Percentiles rank a stretch among this genome's conserved stretches.
phyloP scores from a whole-genome alignment of 2,888 invertebrate genomes.

The Ophion obscuratus region DNA sequence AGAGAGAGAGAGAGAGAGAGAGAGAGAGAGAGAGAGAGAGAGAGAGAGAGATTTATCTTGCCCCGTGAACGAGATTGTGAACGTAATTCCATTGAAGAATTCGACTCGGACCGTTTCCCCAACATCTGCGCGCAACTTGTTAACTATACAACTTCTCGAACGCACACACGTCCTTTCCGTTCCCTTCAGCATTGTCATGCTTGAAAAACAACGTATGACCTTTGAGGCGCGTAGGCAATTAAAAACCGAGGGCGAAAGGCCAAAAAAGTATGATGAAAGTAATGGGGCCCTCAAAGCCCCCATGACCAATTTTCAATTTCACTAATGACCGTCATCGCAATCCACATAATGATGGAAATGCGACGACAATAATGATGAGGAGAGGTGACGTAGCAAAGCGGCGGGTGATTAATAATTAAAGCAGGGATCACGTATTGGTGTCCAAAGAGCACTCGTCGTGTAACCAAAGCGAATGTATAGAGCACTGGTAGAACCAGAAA shows the following conservation, averaged over 20 bases:
- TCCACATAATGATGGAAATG: no score
- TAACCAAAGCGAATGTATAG: conserved; percentile 33
- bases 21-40: neutral
- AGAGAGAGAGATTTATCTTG: neutral
- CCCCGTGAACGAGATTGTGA: conserved; percentile 68
- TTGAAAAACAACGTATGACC: neutral
- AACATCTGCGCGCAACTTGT: conserved; percentile 60
- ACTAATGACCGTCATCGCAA: neutral
- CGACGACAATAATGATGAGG: conserved; percentile 8
- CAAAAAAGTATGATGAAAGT: neutral
- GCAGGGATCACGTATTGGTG: conserved; percentile 21
- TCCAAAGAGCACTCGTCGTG: conserved; percentile 24
- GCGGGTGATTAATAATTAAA: conserved; percentile 15
- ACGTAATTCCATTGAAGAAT: conserved; percentile 77
- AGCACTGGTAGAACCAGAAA: conserved; percentile 25
- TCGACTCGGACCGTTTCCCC: conserved; percentile 58
- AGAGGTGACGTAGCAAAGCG: neutral
- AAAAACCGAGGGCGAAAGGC: neutral
- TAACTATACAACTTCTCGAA: conserved; percentile 2
- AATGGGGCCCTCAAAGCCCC: neutral
- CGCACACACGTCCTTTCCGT: neutral
- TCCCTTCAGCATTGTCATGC: neutral
- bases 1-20: no score
- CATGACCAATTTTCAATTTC: neutral
- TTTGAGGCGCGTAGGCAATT: neutral